Base-by-base conservation (phyloP, 2,888 invertebrate genomes). In the Habrosyne pyritoides region DNA sequence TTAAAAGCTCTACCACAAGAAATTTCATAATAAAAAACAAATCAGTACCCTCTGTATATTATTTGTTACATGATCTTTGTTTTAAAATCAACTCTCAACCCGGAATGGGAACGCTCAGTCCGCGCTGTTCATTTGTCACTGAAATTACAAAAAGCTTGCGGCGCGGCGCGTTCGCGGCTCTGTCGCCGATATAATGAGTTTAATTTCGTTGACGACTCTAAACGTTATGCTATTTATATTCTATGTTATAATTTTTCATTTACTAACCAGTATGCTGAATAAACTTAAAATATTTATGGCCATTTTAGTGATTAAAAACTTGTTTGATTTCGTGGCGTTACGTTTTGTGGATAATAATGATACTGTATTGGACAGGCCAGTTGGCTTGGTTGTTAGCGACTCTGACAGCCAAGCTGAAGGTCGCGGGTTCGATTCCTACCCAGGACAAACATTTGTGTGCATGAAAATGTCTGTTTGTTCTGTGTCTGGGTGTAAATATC, bases 111-210 rank as follows among this genome's bases (percentile, higher is more conserved):
- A 64, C 62, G 72, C 71, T 71, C 76, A 69, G 67, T 59, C 66
- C 66, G 64, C 69, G 77, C 73, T 86, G 86, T 89, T 87, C 86
- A 89, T 89, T 89, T 89, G 87, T 88, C 87, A 88, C 76, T 77
- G 83, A 72, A 83, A 84, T 85, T 85, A 87, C 87, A 89, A 89
- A 89, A 89, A 87, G 88, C 86, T 78, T 79, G 84, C 71, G 84
- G 84, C 81, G 74, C 65, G 61, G 64, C 56, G 65, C 65, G 69
- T 64, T 68, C 64, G 72, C 65, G 64, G 66, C 74, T 59, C 62
- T 65, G 74, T 71, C 66, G 74, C 69, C 69, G 70, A 74, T 64
- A 66, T 83, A 82, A 85, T 81, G 83, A 88, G 82, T 86, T 86
- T 83, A 86, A 88, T 86, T 84, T 81, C 72, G 73, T 72, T 74